A percentile compares a stretch with the other conserved stretches of the same genome.
Evolutionary conservation across 2,113 vertebrate genomes (phyloP).

Genomic region (Calidris pugnax): DNA sequence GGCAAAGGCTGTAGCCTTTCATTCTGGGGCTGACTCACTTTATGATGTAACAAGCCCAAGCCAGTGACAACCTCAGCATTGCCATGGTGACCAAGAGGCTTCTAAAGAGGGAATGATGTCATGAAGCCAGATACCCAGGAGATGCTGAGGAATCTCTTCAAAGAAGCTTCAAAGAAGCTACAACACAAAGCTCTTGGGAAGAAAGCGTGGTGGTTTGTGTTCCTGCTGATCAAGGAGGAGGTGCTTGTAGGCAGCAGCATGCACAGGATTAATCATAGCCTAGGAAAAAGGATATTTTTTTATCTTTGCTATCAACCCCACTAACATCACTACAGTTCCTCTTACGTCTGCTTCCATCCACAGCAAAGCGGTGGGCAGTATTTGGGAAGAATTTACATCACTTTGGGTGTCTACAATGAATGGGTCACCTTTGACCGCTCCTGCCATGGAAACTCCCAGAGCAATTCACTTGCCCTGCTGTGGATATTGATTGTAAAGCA

Average conservation of each 20-base stretch:
- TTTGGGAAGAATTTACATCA: background rate
- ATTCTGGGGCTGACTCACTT: constrained; percentile 26
- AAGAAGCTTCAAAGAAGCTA: background rate
- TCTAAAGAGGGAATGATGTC: background rate
- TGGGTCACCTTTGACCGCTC: background rate
- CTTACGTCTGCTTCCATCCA: background rate
- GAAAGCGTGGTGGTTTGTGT: background rate
- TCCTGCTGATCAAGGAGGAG: background rate
- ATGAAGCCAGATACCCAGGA: background rate
- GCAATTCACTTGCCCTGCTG: background rate
- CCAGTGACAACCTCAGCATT: background rate
- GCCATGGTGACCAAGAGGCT: background rate
- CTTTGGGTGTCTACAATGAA: background rate
- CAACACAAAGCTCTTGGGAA: background rate
- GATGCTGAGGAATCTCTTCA: background rate
- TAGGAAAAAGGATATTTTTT: background rate
- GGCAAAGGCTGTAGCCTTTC: constrained; percentile 29
- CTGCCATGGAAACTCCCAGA: background rate
- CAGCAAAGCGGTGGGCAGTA: background rate
- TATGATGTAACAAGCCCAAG: background rate
- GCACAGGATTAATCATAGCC: background rate
- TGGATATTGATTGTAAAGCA: background rate
- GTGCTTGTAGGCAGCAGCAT: background rate
- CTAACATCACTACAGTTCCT: background rate
- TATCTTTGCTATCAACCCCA: background rate